Evolutionary conservation across 1,140 invertebrate species (phyloP).

Genomic region (Saccostrea cuccullata): DNA sequence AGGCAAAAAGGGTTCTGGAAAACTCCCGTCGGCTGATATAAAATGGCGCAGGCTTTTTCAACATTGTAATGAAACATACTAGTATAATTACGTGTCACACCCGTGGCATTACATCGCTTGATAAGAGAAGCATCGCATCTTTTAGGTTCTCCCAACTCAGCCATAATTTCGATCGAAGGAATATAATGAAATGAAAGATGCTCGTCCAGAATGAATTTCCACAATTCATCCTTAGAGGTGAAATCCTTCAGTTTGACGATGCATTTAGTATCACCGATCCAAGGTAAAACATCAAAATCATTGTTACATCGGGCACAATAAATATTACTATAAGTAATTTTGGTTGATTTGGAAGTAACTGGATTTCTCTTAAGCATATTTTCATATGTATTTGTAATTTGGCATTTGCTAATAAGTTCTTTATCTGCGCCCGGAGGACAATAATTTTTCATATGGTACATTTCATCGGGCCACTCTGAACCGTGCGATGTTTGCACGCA

Average conservation of each 20-base stretch:
- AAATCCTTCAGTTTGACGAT: neutral
- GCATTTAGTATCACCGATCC: neutral
- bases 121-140: neutral
- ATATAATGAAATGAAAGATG: neutral
- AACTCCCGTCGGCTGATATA: neutral
- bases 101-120: neutral
- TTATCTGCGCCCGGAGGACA: neutral
- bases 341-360: no score
- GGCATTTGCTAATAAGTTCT: neutral
- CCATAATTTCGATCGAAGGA: neutral
- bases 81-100: neutral
- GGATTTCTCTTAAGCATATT: neutral
- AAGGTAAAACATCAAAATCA: neutral
- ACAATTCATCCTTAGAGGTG: neutral
- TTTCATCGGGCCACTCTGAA: neutral
- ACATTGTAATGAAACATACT: neutral
- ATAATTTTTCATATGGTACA: neutral
- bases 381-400: neutral
- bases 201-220: neutral
- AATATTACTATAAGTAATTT: no score
- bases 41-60: neutral
- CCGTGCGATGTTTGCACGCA: neutral
- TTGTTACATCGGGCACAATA: neutral
- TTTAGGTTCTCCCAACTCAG: neutral
- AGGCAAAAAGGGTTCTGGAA: conserved; percentile 5